Evolutionary conservation across 2,113 vertebrate species (phyloP), one percentile per base, ranked within the genome.

Genomic region (Solea solea): DNA sequence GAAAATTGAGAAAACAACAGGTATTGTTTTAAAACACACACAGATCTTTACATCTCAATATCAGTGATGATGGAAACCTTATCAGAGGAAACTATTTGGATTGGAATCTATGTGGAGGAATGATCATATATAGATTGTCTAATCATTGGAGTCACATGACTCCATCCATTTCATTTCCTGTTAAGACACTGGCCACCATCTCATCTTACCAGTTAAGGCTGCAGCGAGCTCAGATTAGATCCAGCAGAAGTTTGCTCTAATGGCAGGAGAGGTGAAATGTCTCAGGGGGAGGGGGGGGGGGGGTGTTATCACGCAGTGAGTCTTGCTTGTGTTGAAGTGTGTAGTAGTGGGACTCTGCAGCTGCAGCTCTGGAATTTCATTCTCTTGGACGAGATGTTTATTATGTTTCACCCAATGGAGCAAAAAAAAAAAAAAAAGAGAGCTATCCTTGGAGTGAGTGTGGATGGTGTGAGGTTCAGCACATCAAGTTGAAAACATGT

Each of bases 351-450:
- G n/a, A 54, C 28, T 7, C 82, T 70, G 55, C 90, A 92, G 89
- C 86, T 92, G 90, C 86, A 82, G 52, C 15, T 9, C 51, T 81
- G 87, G 89, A 91, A 89, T 86, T 79, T 83, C 62, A 50, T 76
- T 72, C 77, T 84, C 86, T 82, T 70, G 14, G 40, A 67, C 55
- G 82, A 77, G 78, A 68, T 64, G 61, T 86, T 87, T 88, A 74
- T 88, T 84, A 68, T 27, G n/a, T 72, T 74, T 83, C 62, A 75
- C 49, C 66, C 63, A 80, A 9, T 59, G 63, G 56, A 82, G 66
- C 46, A 28, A 75, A 76, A 75, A 64, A 56, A 44, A 44, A 7
- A 75, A 76, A 75, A 64, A 56, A 44, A 44, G 5, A 44, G 42
- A 44, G 42, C 58, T 62, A 61, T 76, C 40, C 63, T 27, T 14